Evolutionary conservation across 2,113 vertebrate species (phyloP), one percentile per base, ranked within the genome.

Genomic region (Ptilonorhynchus violaceus): DNA sequence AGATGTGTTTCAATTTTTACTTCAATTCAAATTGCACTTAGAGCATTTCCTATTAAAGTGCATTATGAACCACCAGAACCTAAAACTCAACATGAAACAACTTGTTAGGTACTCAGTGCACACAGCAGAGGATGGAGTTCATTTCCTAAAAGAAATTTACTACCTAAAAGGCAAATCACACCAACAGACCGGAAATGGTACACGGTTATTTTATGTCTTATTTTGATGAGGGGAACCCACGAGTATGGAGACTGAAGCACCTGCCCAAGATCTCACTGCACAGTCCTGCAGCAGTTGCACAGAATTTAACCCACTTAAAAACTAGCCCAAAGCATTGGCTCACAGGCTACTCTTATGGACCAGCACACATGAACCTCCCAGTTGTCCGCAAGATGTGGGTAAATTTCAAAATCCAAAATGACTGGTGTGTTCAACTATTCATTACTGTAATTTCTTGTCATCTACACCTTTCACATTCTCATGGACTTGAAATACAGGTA

Each of bases 171-270:
- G 31, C 31, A 89, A 77, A 85, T 50, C 10, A 75, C 42, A 69
- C 7, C 11, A 66, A 69, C 30, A 50, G 41, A 55, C 17, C 7
- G 22, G 31, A 62, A 84, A 37, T 66, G 53, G 13, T 21, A n/a
- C 7, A 39, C 0, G 0, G 19, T 56, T 62, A 58, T 58, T 58
- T 25, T 11, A 53, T 12, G 10, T 20, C 11, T 53, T 35, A 37
- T 39, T 78, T 89, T 82, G 49, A 62, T 44, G 30, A 39, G 23
- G 28, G 20, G 12, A 82, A 63, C 13, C 24, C 15, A 14, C 13
- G 13, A 67, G 44, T 21, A 28, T 1, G 30, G 11, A 67, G 25
- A 69, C 23, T 63, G 56, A 82, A 60, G 52, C 49, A 95, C 15
- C 13, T 72, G 47, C 46, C 41, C 30, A 35, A 78, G 10, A 42